A percentile compares a stretch with the other conserved stretches of the same genome.
Conservation (phyloP, 2,888 invertebrate species). For the Lepidonotus clava region DNA sequence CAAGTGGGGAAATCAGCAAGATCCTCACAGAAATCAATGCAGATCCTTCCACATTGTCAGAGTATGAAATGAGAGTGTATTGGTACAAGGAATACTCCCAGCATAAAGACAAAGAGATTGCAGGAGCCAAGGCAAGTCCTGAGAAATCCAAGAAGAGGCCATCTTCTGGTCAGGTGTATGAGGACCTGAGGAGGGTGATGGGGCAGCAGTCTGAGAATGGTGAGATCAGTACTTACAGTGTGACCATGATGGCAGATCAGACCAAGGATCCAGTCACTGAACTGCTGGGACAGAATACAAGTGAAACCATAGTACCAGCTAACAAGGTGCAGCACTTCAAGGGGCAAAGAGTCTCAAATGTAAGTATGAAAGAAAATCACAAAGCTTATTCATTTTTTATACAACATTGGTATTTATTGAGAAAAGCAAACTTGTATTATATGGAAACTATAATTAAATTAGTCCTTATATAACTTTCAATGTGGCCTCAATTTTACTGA, state of each 20-base stretch:
- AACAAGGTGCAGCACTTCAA: conserved; percentile 25
- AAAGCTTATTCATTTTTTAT: not conserved
- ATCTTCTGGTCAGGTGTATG: not conserved
- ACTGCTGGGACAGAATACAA: not conserved
- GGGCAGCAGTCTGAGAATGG: not conserved
- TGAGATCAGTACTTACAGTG: not conserved
- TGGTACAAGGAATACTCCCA: conserved; percentile 43
- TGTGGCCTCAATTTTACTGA: not conserved
- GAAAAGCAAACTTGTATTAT: not conserved
- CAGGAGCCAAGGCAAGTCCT: not conserved
- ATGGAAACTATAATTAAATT: not conserved
- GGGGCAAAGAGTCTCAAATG: not conserved
- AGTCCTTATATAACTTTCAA: not conserved
- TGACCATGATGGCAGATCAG: not conserved
- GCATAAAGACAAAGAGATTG: not conserved
- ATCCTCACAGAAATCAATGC: not conserved
- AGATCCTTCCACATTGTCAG: not conserved
- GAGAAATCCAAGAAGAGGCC: not conserved
- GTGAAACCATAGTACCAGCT: not conserved
- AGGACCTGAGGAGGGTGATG: not conserved
- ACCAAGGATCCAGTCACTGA: not conserved
- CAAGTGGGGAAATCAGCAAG: conserved; percentile 29
- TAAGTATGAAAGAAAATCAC: not conserved
- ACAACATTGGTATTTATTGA: not conserved
- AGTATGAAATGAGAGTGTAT: conserved; percentile 29